Conservation (phyloP, 2,797 vertebrate genomes). For the Trachops cirrhosus region DNA sequence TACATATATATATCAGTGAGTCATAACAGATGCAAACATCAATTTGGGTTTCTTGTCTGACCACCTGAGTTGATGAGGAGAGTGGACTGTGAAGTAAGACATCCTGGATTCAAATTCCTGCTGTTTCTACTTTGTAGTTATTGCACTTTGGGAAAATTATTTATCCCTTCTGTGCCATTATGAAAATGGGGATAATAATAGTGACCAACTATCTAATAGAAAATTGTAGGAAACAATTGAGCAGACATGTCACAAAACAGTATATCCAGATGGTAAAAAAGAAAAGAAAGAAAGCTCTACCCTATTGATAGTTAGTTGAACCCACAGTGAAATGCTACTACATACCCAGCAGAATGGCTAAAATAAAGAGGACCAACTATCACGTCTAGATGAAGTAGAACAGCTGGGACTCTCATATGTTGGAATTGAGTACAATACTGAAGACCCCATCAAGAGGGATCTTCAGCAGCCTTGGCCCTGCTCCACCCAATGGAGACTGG, state of each 20-base stretch:
- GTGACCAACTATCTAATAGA: background rate
- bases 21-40: background rate
- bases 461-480: background rate
- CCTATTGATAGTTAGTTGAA: background rate
- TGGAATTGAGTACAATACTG: too few relatives aligned
- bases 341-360: background rate
- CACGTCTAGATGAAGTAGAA: background rate
- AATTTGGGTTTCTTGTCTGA: background rate
- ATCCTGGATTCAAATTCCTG: background rate
- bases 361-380: background rate
- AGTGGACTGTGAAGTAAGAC: background rate
- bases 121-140: background rate
- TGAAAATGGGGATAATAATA: background rate
- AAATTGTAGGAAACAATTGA: background rate
- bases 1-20: background rate
- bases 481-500: background rate
- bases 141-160: background rate
- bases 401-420: background rate
- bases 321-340: background rate
- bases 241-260: background rate
- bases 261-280: background rate
- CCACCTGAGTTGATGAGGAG: background rate
- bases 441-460: background rate
- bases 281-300: background rate
- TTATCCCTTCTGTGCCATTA: background rate